phyloP scores from a whole-genome alignment of 1,140 invertebrate genomes.

The Drepana arcuata region DNA sequence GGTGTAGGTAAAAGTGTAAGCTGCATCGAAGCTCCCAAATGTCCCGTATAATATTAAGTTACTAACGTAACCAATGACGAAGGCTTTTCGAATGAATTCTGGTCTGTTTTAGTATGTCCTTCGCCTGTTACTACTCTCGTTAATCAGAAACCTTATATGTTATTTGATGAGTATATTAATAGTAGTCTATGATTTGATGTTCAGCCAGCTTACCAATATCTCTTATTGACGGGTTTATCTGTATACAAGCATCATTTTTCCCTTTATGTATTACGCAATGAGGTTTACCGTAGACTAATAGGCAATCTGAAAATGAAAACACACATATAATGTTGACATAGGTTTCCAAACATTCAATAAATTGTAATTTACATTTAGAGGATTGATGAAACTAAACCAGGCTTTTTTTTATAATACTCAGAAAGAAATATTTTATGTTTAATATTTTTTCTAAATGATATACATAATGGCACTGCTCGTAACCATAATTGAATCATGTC shows the following conservation, averaged over 20 bases:
- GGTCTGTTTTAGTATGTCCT: background rate
- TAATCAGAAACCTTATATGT: background rate
- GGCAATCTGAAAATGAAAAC: conserved; percentile 24
- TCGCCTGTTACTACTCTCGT: background rate
- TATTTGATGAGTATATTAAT: background rate
- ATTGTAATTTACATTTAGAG: background rate
- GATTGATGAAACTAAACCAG: background rate
- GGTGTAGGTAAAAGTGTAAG: no score
- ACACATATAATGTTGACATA: background rate
- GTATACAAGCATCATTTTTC: conserved; percentile 12
- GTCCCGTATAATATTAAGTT: no score
- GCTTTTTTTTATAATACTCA: background rate
- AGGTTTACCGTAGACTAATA: conserved; percentile 31
- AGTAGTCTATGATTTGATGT: background rate
- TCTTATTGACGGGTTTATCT: conserved; percentile 4
- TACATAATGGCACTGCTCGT: background rate
- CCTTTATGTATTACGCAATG: conserved; percentile 22
- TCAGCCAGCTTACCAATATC: background rate
- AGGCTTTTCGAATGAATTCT: no score
- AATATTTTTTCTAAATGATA: background rate
- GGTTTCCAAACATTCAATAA: background rate
- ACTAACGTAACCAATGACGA: no score
- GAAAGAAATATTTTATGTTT: background rate
- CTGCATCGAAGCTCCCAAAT: no score
- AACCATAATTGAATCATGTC: no score